Evolutionary conservation across 2,888 invertebrate genomes (phyloP), one percentile per base, ranked within the genome.

Genomic region (Limnephilus lunatus): DNA sequence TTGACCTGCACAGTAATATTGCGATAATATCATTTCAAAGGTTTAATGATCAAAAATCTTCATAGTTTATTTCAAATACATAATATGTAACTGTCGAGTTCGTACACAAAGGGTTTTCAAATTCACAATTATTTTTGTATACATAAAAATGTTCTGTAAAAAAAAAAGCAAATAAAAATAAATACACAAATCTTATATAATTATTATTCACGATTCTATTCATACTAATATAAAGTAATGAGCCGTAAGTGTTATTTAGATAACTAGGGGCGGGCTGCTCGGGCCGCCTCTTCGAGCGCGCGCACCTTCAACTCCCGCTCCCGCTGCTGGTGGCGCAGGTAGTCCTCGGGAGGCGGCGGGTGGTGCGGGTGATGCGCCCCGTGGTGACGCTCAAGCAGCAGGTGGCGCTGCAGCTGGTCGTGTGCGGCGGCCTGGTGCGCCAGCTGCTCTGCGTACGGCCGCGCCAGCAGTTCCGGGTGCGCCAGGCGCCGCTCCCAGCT

Each of bases 251-350:
- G 35, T 83, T 25, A 35, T 14, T 83, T 35, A 25, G 25, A 83
- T 83, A 44, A 82, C 68, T 87, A 96, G 92, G 96, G 96, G 2
- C 96, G 95, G 93, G 96, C 95, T 81, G 96, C 98, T 94, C 98
- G 97, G 94, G 98, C 98, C 94, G 98, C 98, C 96, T 98, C 98
- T 96, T 98, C 98, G 94, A 98, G 96, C 94, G 98, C 98, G 94
- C 98, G 97, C 94, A 98, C 98, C 96, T 98, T 98, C 94, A 98
- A 97, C 96, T 98, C 98, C 94, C 98, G 97, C 94, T 98, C 98
- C 94, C 98, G 97, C 95, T 98, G 98, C 96, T 98, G 98, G 94
- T 98, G 98, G 94, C 97, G 97, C 96, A 96, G 95, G 96, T 95
- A 96, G 95, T 96, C 96, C 90, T 96, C 96, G 39, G 90, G 91